Conservation (phyloP, 2,113 vertebrate species). For the Podarcis muralis region DNA sequence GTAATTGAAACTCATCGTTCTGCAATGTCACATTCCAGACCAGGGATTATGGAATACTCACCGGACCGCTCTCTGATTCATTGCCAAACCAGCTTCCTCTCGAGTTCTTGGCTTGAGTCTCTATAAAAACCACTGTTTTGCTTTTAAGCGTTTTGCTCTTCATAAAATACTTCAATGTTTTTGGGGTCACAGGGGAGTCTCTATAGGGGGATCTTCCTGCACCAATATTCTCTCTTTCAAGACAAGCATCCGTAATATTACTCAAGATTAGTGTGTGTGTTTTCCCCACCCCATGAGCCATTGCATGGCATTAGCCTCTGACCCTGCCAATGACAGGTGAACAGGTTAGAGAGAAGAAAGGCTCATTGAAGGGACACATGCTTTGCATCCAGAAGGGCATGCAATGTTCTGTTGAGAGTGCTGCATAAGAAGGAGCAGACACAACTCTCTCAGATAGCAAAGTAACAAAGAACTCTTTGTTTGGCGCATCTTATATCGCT, state of each 20-base stretch:
- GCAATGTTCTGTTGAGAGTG: not conserved
- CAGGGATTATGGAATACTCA: not conserved
- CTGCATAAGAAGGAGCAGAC: not conserved
- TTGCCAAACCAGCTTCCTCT: not conserved
- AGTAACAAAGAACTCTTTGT: too few species aligned
- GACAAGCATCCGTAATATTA: conserved; percentile 10
- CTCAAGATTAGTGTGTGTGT: not conserved
- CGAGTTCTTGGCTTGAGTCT: conserved; percentile 27
- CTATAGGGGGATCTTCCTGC: conserved; percentile 6
- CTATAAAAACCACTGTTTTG: conserved; percentile 20
- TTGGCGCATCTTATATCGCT: too few species aligned
- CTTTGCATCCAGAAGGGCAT: not conserved
- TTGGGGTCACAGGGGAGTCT: not conserved
- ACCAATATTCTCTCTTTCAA: conserved; percentile 5
- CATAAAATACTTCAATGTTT: conserved; percentile 28
- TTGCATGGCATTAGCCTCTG: not conserved
- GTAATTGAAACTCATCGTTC: not conserved
- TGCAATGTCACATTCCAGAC: not conserved
- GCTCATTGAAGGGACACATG: not conserved
- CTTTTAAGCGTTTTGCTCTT: conserved; percentile 31
- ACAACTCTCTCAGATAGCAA: too few species aligned
- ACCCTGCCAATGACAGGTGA: not conserved
- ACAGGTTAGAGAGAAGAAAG: not conserved
- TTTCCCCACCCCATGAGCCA: not conserved
- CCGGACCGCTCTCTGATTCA: not conserved